Evolutionary conservation across 2,888 invertebrate genomes (phyloP), one percentile per base, ranked within the genome.

Genomic region (Stenoptilia bipunctidactyla): DNA sequence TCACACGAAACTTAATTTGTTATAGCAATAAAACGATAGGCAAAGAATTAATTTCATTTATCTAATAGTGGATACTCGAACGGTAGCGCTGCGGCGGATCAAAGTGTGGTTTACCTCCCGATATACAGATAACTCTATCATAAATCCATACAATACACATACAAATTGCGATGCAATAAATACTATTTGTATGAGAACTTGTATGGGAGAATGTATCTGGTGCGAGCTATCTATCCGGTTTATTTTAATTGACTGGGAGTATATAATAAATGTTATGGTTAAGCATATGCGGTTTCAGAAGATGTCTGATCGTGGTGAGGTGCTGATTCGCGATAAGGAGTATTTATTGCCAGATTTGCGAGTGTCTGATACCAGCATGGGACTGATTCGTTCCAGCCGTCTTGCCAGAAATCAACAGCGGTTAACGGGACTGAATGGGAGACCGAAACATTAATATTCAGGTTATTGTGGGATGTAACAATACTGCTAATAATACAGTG

Each of bases 211-310:
- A 20, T 49, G 60, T 65, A 66, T 73, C 67, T 71, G 68, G 68
- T 65, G 60, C 67, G 61, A 61, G 60, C 59, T 57, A 57, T 58
- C 71, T 76, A 74, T 80, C 77, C 65, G 69, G 61, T 77, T 75
- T 79, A 77, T 77, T 79, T 75, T 75, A 80, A 80, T 82, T 82
- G 80, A 83, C 77, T 70, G 73, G 68, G 66, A n/a, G n/a, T n/a
- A n/a, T n/a, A n/a, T 80, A 80, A 80, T 82, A 76, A 79, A 82
- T 80, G 79, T 62, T 58, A 57, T 66, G 73, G 80, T 77, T 76
- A 73, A 77, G 68, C 73, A 73, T 69, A 74, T 70, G 71, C 70
- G 58, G 64, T 68, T 71, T 70, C 74, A 76, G 77, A 76, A 80
- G 71, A 80, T 79, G 69, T 74, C 63, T 66, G 61, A 66, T 67